Conservation (phyloP, 2,797 vertebrate species). For the Cirrhinus molitorella region DNA sequence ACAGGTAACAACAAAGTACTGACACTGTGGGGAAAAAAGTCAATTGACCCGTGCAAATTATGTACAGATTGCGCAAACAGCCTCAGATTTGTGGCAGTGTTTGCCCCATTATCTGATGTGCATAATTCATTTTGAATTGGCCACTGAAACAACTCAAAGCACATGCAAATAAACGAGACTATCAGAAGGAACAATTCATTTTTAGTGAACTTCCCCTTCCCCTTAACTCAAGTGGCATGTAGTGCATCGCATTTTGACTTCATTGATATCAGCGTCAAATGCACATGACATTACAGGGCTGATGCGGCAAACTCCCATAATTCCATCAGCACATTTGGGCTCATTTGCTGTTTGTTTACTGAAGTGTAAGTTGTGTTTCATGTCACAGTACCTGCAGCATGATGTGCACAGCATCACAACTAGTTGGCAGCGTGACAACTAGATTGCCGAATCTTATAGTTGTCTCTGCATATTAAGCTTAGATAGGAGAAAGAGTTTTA, state of each 20-base stretch:
- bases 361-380: slow-evolving; percentile 34
- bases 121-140: slow-evolving; percentile 14
- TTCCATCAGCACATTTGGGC: slow-evolving; percentile 31
- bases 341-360: slow-evolving; percentile 34
- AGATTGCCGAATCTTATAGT: slow-evolving; percentile 15
- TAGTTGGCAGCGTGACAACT: not conserved
- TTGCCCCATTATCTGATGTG: slow-evolving; percentile 21
- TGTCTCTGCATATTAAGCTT: slow-evolving; percentile 26
- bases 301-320: slow-evolving; percentile 11
- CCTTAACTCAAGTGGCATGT: not conserved
- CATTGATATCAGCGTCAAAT: slow-evolving; percentile 3
- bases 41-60: not conserved
- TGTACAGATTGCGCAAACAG: not conserved
- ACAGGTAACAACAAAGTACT: slow-evolving; percentile 28
- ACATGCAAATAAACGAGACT: slow-evolving; percentile 11
- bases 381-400: slow-evolving; percentile 20
- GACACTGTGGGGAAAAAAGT: not conserved
- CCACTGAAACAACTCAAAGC: not conserved
- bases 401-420: slow-evolving; percentile 36
- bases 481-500: slow-evolving; percentile 7
- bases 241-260: not conserved
- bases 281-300: not conserved
- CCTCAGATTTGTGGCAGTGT: not conserved
- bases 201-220: not conserved
- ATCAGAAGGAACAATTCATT: not conserved